Evolutionary conservation across 2,113 vertebrate species (phyloP), one percentile per base, ranked within the genome.

Genomic region (Genyomyrus donnyi): DNA sequence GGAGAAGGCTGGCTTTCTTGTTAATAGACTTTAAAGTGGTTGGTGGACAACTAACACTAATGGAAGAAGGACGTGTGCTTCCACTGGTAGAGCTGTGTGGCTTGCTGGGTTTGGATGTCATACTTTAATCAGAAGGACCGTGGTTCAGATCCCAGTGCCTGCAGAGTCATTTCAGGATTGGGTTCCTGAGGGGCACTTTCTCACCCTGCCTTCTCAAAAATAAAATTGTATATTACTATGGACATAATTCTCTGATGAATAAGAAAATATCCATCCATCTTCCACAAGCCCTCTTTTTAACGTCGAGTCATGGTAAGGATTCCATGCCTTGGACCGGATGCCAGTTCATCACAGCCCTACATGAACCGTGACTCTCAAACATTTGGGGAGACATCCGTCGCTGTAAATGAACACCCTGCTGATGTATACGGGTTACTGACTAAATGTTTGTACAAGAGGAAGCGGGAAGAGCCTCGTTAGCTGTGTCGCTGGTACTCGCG

Each of bases 401-500:
- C 52, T 88, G 74, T 88, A 35, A 87, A 58, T 74, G 39, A 89
- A 35, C 87, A 90, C 39, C 45, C 42, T 24, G 49, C 45, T 11
- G 48, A 27, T 31, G 11, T 19, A 31, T 70, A 45, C 70, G 21
- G 21, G 58, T 77, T 17, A 5, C 80, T 91, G 88, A 85, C 90
- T 50, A 31, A 56, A 53, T 48, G 85, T 85, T 87, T 66, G 90
- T 88, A 3, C 49, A 21, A 74, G 10, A 2, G 5, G 80, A 11
- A 48, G 27, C 90, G 87, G 85, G 24, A 45, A 21, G 66, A 58
- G 84, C 90, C n/a, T 70, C 88, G 84, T 90, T 91, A 85, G 86
- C 52, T 88, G 15, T 66, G 48, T 85, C 56, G 19, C 70, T 70
- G 89, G n/a, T 77, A 45, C 19, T 8, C 4, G 1, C 1, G 19